phyloP scores from a whole-genome alignment of 1,140 invertebrate genomes.

The Helicoverpa zea region DNA sequence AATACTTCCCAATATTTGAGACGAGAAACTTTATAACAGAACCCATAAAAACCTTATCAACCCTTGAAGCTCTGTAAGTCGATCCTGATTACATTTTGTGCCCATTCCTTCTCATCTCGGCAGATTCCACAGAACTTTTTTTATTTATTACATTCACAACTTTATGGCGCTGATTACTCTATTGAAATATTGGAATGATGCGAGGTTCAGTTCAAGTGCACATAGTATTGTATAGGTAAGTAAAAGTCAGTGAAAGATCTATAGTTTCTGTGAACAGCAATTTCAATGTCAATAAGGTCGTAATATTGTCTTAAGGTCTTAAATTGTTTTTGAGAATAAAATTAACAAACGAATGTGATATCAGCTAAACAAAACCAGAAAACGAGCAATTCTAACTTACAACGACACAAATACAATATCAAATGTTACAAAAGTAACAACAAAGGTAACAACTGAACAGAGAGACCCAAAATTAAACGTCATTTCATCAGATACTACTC shows the following conservation, averaged over 20 bases:
- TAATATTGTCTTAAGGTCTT: too few relatives aligned
- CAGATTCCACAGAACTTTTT: slow-evolving; percentile 14
- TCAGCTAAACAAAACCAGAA: too few relatives aligned
- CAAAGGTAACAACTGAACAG: background rate
- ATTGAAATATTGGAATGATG: background rate
- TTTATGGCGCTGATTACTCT: slow-evolving; percentile 30
- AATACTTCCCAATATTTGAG: slow-evolving; percentile 13
- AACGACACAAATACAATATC: too few relatives aligned
- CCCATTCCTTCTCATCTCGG: slow-evolving; percentile 7
- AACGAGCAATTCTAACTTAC: too few relatives aligned
- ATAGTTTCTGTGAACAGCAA: too few relatives aligned
- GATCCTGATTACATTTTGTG: slow-evolving; percentile 40
- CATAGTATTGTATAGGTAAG: background rate
- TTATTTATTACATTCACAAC: slow-evolving; percentile 34
- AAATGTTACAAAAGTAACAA: background rate
- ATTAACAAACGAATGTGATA: too few relatives aligned
- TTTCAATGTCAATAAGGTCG: too few relatives aligned
- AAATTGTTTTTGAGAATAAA: too few relatives aligned
- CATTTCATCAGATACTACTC: background rate
- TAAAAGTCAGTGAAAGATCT: background rate
- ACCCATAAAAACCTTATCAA: slow-evolving; percentile 32
- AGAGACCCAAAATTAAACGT: background rate
- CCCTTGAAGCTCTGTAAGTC: slow-evolving; percentile 20
- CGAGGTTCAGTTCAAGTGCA: background rate
- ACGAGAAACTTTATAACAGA: background rate